Evolutionary conservation across 2,888 invertebrate species (phyloP).

Genomic region (Timema cristinae): DNA sequence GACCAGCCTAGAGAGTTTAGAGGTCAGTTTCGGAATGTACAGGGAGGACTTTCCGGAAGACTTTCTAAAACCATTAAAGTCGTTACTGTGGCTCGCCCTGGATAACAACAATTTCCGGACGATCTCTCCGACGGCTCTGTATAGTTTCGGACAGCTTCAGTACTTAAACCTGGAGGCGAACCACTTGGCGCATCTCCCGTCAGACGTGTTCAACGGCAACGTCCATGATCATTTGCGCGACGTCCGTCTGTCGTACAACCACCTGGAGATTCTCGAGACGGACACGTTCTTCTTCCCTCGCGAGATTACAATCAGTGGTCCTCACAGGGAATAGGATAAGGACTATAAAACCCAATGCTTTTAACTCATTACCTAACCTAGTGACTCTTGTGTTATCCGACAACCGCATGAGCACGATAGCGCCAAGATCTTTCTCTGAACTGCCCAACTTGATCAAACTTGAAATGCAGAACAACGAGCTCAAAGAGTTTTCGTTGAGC

Average conservation of each 20-base stretch:
- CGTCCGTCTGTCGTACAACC: slow-evolving; percentile 77
- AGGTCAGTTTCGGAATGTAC: slow-evolving; percentile 80
- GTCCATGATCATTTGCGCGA: slow-evolving; percentile 70
- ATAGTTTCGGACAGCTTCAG: slow-evolving; percentile 63
- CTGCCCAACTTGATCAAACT: slow-evolving; percentile 71
- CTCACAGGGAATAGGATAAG: slow-evolving; percentile 74
- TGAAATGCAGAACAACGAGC: slow-evolving; percentile 74
- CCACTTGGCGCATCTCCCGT: slow-evolving; percentile 66
- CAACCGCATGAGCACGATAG: slow-evolving; percentile 72
- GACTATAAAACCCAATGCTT: slow-evolving; percentile 65
- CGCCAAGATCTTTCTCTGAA: slow-evolving; percentile 68
- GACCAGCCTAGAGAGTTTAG: slow-evolving; percentile 72
- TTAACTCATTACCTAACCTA: slow-evolving; percentile 72
- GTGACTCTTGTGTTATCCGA: slow-evolving; percentile 78
- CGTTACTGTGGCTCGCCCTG: slow-evolving; percentile 76
- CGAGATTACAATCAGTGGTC: slow-evolving; percentile 69
- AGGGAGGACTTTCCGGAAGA: slow-evolving; percentile 74
- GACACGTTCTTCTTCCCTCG: slow-evolving; percentile 68
- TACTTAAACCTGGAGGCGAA: slow-evolving; percentile 86
- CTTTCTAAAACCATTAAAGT: slow-evolving; percentile 66
- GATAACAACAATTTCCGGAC: slow-evolving; percentile 83
- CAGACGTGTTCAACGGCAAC: slow-evolving; percentile 62
- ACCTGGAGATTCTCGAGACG: slow-evolving; percentile 61
- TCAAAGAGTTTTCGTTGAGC: slow-evolving; percentile 63
- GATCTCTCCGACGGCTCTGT: slow-evolving; percentile 66